Evolutionary conservation across 2,113 vertebrate species (phyloP).

Genomic region (Mohoua ochrocephala): DNA sequence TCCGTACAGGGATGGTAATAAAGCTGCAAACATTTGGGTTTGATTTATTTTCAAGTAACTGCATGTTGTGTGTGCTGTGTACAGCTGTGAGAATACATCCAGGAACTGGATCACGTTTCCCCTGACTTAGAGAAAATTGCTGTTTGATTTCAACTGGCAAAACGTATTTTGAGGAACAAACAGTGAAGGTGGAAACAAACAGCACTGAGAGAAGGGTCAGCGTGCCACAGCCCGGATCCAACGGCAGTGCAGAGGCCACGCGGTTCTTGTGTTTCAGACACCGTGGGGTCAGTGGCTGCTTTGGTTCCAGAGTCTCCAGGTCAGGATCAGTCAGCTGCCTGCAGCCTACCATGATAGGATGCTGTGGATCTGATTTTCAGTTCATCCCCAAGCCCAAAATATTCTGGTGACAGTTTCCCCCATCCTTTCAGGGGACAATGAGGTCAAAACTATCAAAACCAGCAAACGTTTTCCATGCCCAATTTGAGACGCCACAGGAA

Average conservation of each 20-base stretch:
- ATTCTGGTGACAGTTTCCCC: not conserved
- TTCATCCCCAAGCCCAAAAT: not conserved
- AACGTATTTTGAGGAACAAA: not conserved
- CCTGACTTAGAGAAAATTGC: not conserved
- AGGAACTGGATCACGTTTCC: not conserved
- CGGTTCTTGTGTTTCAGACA: not conserved
- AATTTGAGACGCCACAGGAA: not conserved
- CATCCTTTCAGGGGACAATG: not conserved
- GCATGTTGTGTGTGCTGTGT: not conserved
- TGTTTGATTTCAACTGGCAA: not conserved
- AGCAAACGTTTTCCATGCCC: not conserved
- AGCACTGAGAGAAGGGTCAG: not conserved
- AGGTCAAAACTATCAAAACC: not conserved
- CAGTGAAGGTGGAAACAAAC: not conserved
- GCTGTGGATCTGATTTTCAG: not conserved
- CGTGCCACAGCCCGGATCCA: not conserved
- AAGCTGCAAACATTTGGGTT: not conserved
- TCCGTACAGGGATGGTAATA: not conserved
- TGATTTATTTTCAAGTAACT: not conserved
- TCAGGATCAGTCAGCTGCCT: not conserved
- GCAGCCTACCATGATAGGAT: not conserved
- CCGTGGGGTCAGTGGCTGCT: accelerated
- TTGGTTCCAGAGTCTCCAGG: not conserved
- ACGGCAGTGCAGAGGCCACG: not conserved
- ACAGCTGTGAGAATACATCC: not conserved